These are phyloP conservation scores for Cyphomyrus plagiostoma DNA, from an alignment of 2,113 vertebrate genomes.

Conservation along the genomic window DNA sequence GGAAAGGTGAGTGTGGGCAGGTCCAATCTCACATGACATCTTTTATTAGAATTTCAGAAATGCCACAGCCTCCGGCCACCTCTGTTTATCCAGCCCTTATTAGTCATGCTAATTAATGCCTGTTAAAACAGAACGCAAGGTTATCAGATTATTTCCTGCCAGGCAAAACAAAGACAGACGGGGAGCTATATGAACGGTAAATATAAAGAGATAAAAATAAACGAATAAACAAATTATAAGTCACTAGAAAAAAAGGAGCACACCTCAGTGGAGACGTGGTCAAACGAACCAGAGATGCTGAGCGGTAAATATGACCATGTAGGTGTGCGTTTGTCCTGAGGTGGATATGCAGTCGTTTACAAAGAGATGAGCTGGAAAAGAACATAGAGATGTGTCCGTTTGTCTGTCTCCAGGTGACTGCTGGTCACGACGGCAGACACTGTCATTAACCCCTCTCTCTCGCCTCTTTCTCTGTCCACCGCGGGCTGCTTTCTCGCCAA, in stretches of 20 bases:
- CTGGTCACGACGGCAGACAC: background rate
- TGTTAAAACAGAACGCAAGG: background rate
- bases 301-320: background rate
- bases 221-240: background rate
- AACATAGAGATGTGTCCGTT: background rate
- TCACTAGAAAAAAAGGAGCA: background rate
- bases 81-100: background rate
- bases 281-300: background rate
- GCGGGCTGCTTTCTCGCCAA: background rate
- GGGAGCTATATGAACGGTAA: background rate
- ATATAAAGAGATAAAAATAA: background rate
- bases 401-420: background rate
- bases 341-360: background rate
- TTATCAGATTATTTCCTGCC: background rate
- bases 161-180: background rate
- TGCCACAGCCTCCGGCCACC: background rate
- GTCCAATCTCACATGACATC: background rate
- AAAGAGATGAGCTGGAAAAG: background rate
- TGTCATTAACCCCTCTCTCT: background rate
- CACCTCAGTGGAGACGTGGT: background rate
- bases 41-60: background rate
- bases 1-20: background rate
- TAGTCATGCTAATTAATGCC: background rate
- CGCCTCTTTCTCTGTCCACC: background rate
- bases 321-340: background rate